Conservation (phyloP, 2,888 invertebrate genomes). For the Lithophane ornitopus region DNA sequence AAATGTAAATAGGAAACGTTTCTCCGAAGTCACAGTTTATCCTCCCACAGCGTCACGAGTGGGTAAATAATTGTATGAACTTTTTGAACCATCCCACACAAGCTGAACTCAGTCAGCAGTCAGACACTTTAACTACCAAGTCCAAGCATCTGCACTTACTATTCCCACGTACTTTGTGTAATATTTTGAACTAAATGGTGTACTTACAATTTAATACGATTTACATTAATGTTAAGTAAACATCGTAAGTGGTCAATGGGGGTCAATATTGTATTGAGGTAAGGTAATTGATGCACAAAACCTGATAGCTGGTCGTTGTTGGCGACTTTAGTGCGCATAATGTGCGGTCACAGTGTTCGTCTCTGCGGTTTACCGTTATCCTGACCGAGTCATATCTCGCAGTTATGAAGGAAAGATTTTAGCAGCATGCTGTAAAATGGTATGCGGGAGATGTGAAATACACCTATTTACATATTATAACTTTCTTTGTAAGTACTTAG, state of each 20-base stretch:
- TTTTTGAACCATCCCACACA: constrained; percentile 57
- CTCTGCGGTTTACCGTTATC: constrained; percentile 57
- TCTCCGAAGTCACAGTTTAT: constrained; percentile 38
- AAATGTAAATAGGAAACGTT: constrained; percentile 39
- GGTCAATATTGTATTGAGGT: constrained; percentile 58
- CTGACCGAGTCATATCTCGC: constrained; percentile 51
- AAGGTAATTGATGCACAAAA: constrained; percentile 59
- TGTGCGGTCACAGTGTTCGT: constrained; percentile 51
- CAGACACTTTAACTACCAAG: constrained; percentile 18
- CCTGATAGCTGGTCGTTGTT: constrained; percentile 53
- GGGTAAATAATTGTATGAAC: constrained; percentile 54
- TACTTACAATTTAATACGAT: constrained; percentile 26
- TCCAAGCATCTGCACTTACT: constrained; percentile 30
- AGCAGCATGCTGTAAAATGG: constrained; percentile 39
- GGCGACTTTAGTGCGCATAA: constrained; percentile 51
- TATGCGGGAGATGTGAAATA: constrained; percentile 27
- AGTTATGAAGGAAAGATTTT: constrained; percentile 56
- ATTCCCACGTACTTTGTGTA: constrained; percentile 47
- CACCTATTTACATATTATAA: not conserved
- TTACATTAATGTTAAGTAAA: constrained; percentile 32
- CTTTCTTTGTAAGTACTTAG: constrained; percentile 4
- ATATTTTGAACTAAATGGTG: constrained; percentile 29
- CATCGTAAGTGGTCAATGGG: constrained; percentile 34
- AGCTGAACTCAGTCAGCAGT: constrained; percentile 50
- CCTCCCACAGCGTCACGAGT: constrained; percentile 50